Percentiles rank a stretch among this genome's conserved stretches.
Evolutionary conservation across 2,797 vertebrate genomes (phyloP).

Genomic region (Gallirallus australis): DNA sequence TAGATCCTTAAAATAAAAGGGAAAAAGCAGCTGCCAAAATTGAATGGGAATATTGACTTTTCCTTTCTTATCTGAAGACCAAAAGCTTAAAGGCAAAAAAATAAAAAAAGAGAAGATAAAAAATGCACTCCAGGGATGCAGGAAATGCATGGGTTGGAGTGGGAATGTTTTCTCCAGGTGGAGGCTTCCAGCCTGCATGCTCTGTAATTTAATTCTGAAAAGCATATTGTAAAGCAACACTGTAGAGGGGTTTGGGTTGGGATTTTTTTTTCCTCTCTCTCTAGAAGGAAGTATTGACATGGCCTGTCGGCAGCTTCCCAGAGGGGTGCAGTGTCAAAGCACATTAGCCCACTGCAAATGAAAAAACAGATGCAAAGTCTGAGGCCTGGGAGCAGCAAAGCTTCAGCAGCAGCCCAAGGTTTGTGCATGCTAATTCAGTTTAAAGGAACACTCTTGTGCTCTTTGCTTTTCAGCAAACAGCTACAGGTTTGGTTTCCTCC

Average conservation of each 20-base stretch:
- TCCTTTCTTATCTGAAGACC: not conserved
- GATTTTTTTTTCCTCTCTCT: not conserved
- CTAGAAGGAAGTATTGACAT: slow-evolving; percentile 41
- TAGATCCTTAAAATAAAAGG: not conserved
- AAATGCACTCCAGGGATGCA: not conserved
- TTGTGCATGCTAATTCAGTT: not conserved
- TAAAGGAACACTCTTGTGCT: not conserved
- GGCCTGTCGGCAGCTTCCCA: slow-evolving; percentile 29
- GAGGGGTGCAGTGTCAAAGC: slow-evolving; percentile 54
- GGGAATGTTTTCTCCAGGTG: not conserved
- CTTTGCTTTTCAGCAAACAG: not conserved
- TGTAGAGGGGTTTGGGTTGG: not conserved
- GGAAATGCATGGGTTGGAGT: not conserved
- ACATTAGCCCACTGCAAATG: slow-evolving; percentile 33
- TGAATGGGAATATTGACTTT: not conserved
- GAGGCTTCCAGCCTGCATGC: not conserved
- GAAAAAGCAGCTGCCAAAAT: not conserved
- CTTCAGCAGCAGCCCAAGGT: slow-evolving; percentile 28
- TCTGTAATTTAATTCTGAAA: not conserved
- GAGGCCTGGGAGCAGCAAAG: slow-evolving; percentile 40
- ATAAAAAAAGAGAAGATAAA: not conserved
- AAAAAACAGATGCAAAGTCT: slow-evolving; percentile 41
- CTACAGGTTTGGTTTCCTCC: not conserved
- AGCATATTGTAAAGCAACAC: not conserved
- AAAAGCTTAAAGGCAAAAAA: not conserved